Evolutionary conservation across 2,113 vertebrate species (phyloP).

Genomic region (Fulmarus glacialis): DNA sequence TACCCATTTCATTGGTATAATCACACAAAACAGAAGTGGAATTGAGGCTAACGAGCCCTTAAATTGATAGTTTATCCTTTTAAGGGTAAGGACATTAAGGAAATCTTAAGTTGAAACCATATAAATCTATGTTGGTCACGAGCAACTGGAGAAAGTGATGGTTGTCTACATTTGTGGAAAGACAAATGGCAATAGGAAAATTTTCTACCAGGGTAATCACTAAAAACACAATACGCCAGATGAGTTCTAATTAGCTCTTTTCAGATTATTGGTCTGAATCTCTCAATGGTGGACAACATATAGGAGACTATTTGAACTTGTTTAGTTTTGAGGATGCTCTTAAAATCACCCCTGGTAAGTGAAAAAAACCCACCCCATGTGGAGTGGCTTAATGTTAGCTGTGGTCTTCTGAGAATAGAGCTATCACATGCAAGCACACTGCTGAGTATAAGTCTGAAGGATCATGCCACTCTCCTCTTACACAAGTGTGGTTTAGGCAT

Average conservation of each 20-base stretch:
- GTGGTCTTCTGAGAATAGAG: neutral
- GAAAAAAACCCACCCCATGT: neutral
- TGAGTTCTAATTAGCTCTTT: neutral
- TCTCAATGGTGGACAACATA: neutral
- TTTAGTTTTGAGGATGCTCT: neutral
- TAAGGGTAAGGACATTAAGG: neutral
- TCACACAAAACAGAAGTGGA: neutral
- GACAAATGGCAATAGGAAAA: neutral
- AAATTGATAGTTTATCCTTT: neutral
- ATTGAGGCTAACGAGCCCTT: neutral
- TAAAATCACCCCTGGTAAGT: neutral
- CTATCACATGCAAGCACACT: neutral
- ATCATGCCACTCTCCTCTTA: neutral
- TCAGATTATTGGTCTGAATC: neutral
- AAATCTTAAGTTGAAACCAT: neutral
- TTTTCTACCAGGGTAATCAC: neutral
- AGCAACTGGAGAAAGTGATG: neutral
- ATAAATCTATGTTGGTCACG: neutral
- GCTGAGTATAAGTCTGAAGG: neutral
- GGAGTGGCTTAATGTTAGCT: neutral
- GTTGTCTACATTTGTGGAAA: neutral
- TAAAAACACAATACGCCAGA: neutral
- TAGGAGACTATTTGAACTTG: neutral
- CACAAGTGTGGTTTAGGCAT: neutral
- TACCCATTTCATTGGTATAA: neutral